A percentile compares a stretch with the other conserved stretches of the same genome.
phyloP scores from a whole-genome alignment of 2,797 vertebrate species.

The Dicrostonyx torquatus region DNA sequence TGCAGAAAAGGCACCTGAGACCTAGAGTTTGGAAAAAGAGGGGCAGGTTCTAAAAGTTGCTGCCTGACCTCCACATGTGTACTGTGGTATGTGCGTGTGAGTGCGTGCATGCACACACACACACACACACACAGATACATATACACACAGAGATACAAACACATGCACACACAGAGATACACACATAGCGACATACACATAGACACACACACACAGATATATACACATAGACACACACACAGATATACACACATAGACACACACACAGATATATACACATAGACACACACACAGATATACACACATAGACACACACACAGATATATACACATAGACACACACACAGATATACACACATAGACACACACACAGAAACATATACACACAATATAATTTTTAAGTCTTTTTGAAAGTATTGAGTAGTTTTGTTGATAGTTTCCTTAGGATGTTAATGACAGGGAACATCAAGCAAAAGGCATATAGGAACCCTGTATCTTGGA shows the following conservation, averaged over 20 bases:
- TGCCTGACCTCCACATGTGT: not conserved
- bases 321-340: not conserved
- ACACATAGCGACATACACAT: not conserved
- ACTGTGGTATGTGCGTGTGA: not conserved
- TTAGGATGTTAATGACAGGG: not conserved
- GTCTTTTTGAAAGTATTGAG: not conserved
- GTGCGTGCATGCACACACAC: not conserved
- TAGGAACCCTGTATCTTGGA: not conserved
- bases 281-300: not conserved
- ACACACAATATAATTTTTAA: not conserved
- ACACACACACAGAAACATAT: not conserved
- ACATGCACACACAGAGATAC: not conserved
- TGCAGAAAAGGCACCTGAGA: not conserved
- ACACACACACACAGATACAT: not conserved
- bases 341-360: not conserved
- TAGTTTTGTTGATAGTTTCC: not conserved
- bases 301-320: not conserved
- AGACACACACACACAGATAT: not conserved
- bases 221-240: not conserved
- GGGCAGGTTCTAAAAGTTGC: too few relatives aligned
- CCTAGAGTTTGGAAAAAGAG: not conserved
- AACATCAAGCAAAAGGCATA: not conserved
- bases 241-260: not conserved
- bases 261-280: not conserved
- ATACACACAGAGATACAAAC: not conserved